These are phyloP conservation scores for Sabatieria punctata DNA, from an alignment of 2,888 invertebrate genomes.

Conservation along the genomic window DNA sequence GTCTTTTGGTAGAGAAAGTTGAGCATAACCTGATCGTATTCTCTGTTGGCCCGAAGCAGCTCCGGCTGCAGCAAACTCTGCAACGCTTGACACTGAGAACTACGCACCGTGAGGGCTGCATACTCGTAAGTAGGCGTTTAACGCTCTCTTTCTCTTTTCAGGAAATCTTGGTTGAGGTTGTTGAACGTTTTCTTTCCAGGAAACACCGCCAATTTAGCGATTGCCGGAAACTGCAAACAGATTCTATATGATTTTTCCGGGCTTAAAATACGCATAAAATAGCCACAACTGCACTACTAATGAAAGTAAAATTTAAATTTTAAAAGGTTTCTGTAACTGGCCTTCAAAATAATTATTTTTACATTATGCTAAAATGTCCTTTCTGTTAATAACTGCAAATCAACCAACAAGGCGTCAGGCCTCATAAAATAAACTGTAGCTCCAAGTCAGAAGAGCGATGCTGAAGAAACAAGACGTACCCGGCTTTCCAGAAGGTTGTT, in stretches of 20 bases:
- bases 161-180: slow-evolving; percentile 57
- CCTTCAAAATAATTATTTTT: too few species aligned
- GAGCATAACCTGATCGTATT: slow-evolving; percentile 37
- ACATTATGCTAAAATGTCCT: too few species aligned
- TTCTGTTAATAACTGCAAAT: too few species aligned
- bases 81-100: too few species aligned
- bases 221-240: slow-evolving; percentile 51
- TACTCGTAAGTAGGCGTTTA: slow-evolving; percentile 59
- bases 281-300: background rate
- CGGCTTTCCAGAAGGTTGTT: slow-evolving; percentile 54
- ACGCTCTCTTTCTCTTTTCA: slow-evolving; percentile 55
- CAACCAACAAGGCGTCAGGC: too few species aligned
- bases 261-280: too few species aligned
- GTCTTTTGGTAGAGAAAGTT: slow-evolving; percentile 28
- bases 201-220: slow-evolving; percentile 54
- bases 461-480: slow-evolving; percentile 26
- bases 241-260: too few species aligned
- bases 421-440: too few species aligned
- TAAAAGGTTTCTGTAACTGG: too few species aligned
- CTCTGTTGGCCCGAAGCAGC: slow-evolving; percentile 45
- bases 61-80: slow-evolving; percentile 48
- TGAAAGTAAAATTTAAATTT: background rate
- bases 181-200: slow-evolving; percentile 86
- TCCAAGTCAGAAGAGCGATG: too few species aligned
- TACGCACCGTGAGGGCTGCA: too few species aligned